Conservation (phyloP, 2,888 invertebrate genomes). For the Phalangium opilio region DNA sequence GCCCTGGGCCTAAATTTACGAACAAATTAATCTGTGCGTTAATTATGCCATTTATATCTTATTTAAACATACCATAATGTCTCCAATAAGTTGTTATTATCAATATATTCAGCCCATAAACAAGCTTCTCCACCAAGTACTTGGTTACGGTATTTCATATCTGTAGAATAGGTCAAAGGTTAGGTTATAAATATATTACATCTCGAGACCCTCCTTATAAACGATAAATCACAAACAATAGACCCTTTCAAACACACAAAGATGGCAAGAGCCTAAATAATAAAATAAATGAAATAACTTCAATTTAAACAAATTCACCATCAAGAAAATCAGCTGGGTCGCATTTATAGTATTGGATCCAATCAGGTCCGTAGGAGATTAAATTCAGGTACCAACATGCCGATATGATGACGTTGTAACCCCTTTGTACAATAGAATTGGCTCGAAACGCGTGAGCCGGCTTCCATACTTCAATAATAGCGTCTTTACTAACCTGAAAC, state of each 20-base stretch:
- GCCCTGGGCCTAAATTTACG: constrained; percentile 50
- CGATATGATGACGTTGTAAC: constrained; percentile 50
- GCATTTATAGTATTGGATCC: constrained; percentile 39
- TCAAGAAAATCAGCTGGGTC: constrained; percentile 20
- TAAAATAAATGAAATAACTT: too few species aligned
- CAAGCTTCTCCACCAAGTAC: constrained; percentile 82
- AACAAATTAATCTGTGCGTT: too few species aligned
- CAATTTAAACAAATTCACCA: too few species aligned
- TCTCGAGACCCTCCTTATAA: too few species aligned
- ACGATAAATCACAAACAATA: too few species aligned
- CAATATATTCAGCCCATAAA: constrained; percentile 81
- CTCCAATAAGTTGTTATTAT: constrained; percentile 44
- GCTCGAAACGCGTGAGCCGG: constrained; percentile 28
- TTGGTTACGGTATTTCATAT: constrained; percentile 25
- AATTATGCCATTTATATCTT: too few species aligned
- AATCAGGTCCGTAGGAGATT: constrained; percentile 38
- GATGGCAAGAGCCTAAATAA: too few species aligned
- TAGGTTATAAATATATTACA: too few species aligned
- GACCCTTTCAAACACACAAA: too few species aligned
- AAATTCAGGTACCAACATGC: constrained; percentile 78
- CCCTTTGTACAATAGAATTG: constrained; percentile 42
- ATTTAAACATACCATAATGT: constrained; percentile 51
- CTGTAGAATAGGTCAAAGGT: too few species aligned
- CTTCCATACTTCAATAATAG: constrained; percentile 73
- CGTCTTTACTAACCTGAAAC: constrained; percentile 34